Base-by-base conservation (phyloP, 1,140 invertebrate species). In the Sycophila sp. region DNA sequence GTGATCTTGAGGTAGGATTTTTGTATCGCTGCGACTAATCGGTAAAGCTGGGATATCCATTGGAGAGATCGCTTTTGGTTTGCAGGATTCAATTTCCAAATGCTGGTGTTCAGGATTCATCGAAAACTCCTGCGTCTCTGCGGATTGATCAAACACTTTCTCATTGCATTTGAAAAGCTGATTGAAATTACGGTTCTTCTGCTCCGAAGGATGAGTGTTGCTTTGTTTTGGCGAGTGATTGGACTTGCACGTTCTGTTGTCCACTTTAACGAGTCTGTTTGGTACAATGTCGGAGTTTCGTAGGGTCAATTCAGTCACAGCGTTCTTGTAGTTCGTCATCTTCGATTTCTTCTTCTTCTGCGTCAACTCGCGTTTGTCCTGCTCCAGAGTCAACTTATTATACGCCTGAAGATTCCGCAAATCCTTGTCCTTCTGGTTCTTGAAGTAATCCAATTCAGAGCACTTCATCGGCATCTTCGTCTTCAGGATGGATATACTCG, bases 341-440 rank as follows among this genome's bases (percentile, higher is more conserved):
- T 40, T 55, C 19, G 69, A 45, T 22, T 68, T 75, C n/a, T 66
- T 45, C 56, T 67, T 73, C 38, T 68, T 72, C 6, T 49, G 11
- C 10, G 63, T 40, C 24, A 68, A 60, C 59, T 70, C 55, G 11
- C 32, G 55, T 17, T 62, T 72, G 42, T 76, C 56, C 26, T 67
- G 58, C n/a, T 73, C 58, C 3, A 76, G 55, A 0, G 73, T 78
- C 17, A 49, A 56, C 34, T 60, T 55, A 53, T 78, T 75, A 49
- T 78, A 76, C 13, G 38, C 62, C 62, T 65, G 70, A 3, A 78
- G 64, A 38, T 72, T 71, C 42, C 67, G 49, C 19, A 78, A 62
- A n/a, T 72, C 70, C 15, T 51, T 40, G 13, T 10, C 34, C n/a
- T 58, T 73, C 69, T 15, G 28, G 22, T 60, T 70, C 49, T 30